Evolutionary conservation across 2,797 vertebrate genomes (phyloP), one percentile per base, ranked within the genome.

Genomic region (Bovichtus variegatus): DNA sequence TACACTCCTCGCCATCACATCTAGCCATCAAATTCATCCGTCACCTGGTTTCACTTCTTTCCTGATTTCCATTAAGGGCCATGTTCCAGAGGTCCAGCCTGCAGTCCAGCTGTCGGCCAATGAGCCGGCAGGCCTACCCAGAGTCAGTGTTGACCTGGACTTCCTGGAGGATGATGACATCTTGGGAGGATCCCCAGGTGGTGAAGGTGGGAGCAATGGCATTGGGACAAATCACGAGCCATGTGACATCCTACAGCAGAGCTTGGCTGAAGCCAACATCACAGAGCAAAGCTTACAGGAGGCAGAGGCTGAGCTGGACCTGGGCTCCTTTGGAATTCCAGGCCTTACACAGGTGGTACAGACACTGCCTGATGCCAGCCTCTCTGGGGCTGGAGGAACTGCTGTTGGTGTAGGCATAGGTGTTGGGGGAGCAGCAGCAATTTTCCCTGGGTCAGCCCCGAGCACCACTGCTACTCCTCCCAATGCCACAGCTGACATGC

Each of bases 141-240:
- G 96, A 31, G 92, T 97, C 88, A 97, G 97, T 31, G 98, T 99
- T 84, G 98, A 99, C 94, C 93, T 99, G 50, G 98, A 99, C 92
- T 99, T 99, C 86, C 82, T 99, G 62, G 97, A 99, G 88, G 98
- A 99, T 93, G 97, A 98, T 94, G 97, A 98, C 91, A 99, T 99
- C 84, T 87, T 99, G 93, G 98, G 96, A 9, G 97, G 96, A 0
- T 97, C 97, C 0, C 91, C 97, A 0, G 88, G 93, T 2, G 95
- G 93, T 0, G 92, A 94, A 2, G 93, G 95, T 27, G 95, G 92
- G 6, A 96, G 92, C 65, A 92, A 96, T 4, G 91, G 95, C 23
- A 90, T 96, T 7, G 96, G 94, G 11, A 85, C 93, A 0, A 96
- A 94, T 44, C 87, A 97, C 0, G 97, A 98, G 63, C 96, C 98